A percentile compares a stretch with the other conserved stretches of the same genome.
These are phyloP conservation scores for Excalfactoria chinensis DNA, from an alignment of 2,113 vertebrate species.

Conservation along the genomic window DNA sequence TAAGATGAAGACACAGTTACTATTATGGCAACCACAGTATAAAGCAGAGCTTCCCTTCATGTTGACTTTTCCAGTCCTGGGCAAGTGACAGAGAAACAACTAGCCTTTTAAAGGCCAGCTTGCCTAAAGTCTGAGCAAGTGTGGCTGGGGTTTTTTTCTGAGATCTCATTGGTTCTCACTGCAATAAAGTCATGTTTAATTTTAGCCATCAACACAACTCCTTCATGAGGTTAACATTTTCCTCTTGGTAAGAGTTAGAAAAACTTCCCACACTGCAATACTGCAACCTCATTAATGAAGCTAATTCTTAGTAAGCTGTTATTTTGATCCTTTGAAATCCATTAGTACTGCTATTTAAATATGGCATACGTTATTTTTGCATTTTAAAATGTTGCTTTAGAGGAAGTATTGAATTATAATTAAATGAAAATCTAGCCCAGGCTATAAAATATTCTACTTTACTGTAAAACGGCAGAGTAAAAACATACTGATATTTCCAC, in stretches of 20 bases:
- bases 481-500: neutral
- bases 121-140: neutral
- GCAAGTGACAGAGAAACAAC: slow-evolving; percentile 22
- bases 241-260: neutral
- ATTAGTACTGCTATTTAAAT: neutral
- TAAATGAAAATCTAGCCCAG: neutral
- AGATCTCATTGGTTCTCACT: neutral
- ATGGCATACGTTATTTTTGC: neutral
- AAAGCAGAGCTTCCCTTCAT: slow-evolving; percentile 29
- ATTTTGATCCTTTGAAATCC: neutral
- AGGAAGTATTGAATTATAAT: neutral
- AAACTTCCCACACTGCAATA: neutral
- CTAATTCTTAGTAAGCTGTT: neutral
- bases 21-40: neutral
- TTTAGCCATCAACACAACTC: neutral
- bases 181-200: neutral
- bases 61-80: slow-evolving; percentile 18
- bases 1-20: neutral
- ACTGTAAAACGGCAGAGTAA: neutral
- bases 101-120: neutral
- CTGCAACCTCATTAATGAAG: neutral
- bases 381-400: neutral
- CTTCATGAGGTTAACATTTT: neutral
- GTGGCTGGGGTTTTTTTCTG: neutral
- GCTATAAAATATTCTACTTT: neutral